Conservation (phyloP, 1,140 invertebrate genomes). For the Drosophila arawakana region DNA sequence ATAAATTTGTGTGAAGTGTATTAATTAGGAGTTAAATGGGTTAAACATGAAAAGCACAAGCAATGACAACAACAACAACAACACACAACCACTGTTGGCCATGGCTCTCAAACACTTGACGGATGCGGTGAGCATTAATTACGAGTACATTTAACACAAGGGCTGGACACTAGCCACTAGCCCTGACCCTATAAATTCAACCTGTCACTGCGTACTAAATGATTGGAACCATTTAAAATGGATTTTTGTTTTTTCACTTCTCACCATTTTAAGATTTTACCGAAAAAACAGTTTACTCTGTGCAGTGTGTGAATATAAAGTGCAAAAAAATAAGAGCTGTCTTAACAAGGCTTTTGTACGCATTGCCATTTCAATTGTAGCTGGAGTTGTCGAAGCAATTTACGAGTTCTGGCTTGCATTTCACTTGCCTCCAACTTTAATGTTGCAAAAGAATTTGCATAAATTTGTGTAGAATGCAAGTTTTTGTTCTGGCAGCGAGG, state of each 20-base stretch:
- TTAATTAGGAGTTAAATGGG: slow-evolving; percentile 83
- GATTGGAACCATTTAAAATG: slow-evolving; percentile 14
- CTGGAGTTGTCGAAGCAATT: slow-evolving; percentile 29
- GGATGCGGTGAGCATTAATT: slow-evolving; percentile 67
- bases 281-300: not conserved
- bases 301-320: not conserved
- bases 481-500: slow-evolving; percentile 1
- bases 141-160: slow-evolving; percentile 49
- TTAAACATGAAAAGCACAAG: slow-evolving; percentile 61
- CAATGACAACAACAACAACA: slow-evolving; percentile 11
- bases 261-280: not conserved
- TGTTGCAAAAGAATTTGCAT: slow-evolving; percentile 66
- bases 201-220: slow-evolving; percentile 33
- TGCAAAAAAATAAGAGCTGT: not conserved
- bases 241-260: not conserved
- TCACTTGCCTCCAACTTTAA: slow-evolving; percentile 53
- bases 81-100: slow-evolving; percentile 4
- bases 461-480: slow-evolving; percentile 49
- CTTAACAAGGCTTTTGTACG: no score
- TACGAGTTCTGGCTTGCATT: slow-evolving; percentile 35
- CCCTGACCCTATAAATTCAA: slow-evolving; percentile 50
- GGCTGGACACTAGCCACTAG: slow-evolving; percentile 9
- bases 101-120: slow-evolving; percentile 39
- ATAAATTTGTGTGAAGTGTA: slow-evolving; percentile 81
- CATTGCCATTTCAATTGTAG: not conserved